Percentiles rank a stretch among this genome's conserved stretches.
These are phyloP conservation scores for Scarus forsteni DNA, from an alignment of 2,797 vertebrate genomes.

Conservation along the genomic window DNA sequence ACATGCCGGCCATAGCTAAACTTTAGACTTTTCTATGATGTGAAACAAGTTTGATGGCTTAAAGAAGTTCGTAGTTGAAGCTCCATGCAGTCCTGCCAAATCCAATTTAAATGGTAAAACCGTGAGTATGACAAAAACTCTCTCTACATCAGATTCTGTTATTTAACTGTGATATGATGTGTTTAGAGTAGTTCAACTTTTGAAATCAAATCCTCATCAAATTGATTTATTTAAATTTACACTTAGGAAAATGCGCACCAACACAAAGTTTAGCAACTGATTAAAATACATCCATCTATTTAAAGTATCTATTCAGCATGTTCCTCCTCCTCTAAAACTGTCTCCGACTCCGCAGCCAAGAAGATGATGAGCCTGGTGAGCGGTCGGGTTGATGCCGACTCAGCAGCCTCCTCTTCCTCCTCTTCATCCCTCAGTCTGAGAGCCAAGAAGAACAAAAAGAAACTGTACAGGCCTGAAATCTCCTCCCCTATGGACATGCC, in stretches of 20 bases:
- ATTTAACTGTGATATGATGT: neutral
- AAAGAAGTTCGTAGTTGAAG: no score
- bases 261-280: neutral
- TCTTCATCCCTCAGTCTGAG: conserved; percentile 60
- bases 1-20: no score
- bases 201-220: neutral
- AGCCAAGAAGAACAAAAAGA: conserved; percentile 73
- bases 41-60: no score
- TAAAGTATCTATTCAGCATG: neutral
- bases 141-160: neutral
- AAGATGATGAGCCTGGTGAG: conserved; percentile 86
- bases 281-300: neutral
- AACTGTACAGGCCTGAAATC: conserved; percentile 79
- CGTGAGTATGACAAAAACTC: no score
- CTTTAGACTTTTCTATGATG: no score
- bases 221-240: neutral
- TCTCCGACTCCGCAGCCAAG: conserved; percentile 75
- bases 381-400: conserved; percentile 58
- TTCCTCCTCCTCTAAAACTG: conserved; percentile 1
- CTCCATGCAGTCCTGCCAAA: no score
- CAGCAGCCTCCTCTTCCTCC: conserved; percentile 52
- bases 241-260: neutral
- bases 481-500: conserved; percentile 84
- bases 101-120: no score
- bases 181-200: neutral